A percentile compares a stretch with the other conserved stretches of the same genome.
These are phyloP conservation scores for Ochropacha duplaris DNA, from an alignment of 2,888 invertebrate genomes.

Conservation along the genomic window DNA sequence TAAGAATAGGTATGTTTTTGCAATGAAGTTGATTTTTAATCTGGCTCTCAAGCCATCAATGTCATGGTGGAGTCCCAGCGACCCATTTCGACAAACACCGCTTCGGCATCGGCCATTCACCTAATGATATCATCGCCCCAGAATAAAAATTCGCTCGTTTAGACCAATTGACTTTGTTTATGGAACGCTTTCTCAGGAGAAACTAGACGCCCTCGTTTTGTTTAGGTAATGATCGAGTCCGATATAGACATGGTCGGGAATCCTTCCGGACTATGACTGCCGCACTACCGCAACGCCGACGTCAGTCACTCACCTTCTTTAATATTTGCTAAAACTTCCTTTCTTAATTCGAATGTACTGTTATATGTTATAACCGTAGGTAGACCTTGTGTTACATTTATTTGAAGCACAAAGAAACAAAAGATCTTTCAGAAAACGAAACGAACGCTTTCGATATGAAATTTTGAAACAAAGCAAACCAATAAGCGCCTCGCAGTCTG, in stretches of 20 bases:
- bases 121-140: slow-evolving; percentile 78
- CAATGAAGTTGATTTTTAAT: slow-evolving; percentile 7
- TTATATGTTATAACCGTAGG: not conserved
- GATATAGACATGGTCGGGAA: slow-evolving; percentile 16
- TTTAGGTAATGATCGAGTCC: slow-evolving; percentile 40
- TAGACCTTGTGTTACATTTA: not conserved
- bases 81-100: slow-evolving; percentile 60
- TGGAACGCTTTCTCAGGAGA: slow-evolving; percentile 67
- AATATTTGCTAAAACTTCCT: no score
- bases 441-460: not conserved
- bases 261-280: slow-evolving; percentile 38
- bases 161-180: slow-evolving; percentile 77
- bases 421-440: not conserved
- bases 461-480: slow-evolving; percentile 2
- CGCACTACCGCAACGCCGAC: not conserved
- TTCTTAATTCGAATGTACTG: not conserved
- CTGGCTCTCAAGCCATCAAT: slow-evolving; percentile 51
- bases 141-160: slow-evolving; percentile 74
- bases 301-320: no score
- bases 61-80: slow-evolving; percentile 67
- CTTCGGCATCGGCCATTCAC: slow-evolving; percentile 68
- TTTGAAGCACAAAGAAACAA: not conserved
- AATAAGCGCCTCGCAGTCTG: slow-evolving; percentile 55
- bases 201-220: slow-evolving; percentile 65
- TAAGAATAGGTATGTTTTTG: not conserved